These are phyloP conservation scores for Drosophila nikananu DNA, from an alignment of 1,140 invertebrate genomes.

Conservation along the genomic window DNA sequence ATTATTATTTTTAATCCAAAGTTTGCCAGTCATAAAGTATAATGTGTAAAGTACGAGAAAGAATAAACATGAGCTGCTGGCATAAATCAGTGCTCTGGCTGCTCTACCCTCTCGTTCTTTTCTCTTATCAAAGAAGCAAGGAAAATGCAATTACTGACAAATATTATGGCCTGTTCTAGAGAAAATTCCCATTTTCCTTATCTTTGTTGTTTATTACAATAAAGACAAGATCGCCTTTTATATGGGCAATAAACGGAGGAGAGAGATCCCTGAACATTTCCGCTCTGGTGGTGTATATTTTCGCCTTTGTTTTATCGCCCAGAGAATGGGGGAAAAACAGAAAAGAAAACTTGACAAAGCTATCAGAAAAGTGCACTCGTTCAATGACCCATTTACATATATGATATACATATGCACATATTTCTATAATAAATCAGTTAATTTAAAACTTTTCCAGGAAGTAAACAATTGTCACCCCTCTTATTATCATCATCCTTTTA, in stretches of 20 bases:
- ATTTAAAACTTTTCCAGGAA: conserved; percentile 8
- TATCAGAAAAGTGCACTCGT: conserved; percentile 31
- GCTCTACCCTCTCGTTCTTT: not conserved
- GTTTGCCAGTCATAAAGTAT: conserved; percentile 24
- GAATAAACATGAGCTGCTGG: conserved; percentile 50
- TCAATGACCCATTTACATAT: conserved; percentile 18
- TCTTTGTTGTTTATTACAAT: conserved; percentile 22
- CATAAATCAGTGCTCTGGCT: conserved; percentile 54
- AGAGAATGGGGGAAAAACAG: not conserved
- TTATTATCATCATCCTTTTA: not conserved
- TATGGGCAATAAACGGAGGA: conserved; percentile 21
- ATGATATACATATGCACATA: not conserved
- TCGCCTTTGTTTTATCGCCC: conserved; percentile 20
- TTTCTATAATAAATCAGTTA: not conserved
- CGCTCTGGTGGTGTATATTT: conserved; percentile 2
- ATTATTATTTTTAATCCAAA: conserved; percentile 17
- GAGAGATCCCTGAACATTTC: conserved; percentile 29
- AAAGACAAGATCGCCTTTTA: conserved; percentile 29
- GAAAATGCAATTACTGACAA: conserved; percentile 48
- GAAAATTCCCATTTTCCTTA: conserved; percentile 40
- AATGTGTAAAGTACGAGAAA: conserved; percentile 34
- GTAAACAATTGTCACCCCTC: not conserved
- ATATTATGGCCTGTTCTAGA: conserved; percentile 49
- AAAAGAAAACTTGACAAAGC: conserved; percentile 21
- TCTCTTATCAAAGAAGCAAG: conserved; percentile 49